Conservation (phyloP, 2,888 invertebrate genomes). For the Malacosoma neustria region DNA sequence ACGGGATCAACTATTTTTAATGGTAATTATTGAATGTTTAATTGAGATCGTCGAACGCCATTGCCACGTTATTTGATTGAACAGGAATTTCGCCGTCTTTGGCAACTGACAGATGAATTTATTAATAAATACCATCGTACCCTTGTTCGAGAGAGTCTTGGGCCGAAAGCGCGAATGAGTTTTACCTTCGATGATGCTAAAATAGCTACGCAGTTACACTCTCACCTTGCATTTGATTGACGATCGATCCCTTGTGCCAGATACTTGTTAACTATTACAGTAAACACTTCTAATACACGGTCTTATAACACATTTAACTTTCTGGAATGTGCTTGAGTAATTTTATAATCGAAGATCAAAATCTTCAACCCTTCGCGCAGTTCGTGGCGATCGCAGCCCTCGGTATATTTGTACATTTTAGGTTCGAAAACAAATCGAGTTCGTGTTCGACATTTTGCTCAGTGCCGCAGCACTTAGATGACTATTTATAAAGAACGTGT, state of each 20-base stretch:
- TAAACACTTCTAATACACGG: conserved; percentile 42
- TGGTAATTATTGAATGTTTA: conserved; percentile 6
- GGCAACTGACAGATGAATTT: conserved; percentile 59
- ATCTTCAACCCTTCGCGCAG: conserved; percentile 32
- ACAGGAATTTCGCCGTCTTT: conserved; percentile 38
- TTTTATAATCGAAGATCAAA: conserved; percentile 26
- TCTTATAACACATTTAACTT: conserved; percentile 30
- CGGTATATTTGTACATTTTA: conserved; percentile 55
- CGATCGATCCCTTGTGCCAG: conserved; percentile 74
- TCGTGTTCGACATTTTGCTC: conserved; percentile 72
- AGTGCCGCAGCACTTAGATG: conserved; percentile 55
- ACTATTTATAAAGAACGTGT: conserved; percentile 73
- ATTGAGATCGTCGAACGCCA: conserved; percentile 25
- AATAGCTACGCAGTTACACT: conserved; percentile 68
- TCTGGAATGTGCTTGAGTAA: conserved; percentile 30
- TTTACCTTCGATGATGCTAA: conserved; percentile 73
- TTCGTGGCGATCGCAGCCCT: conserved; percentile 28
- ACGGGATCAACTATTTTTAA: no score
- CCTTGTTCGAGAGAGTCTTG: conserved; percentile 67
- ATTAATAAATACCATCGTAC: conserved; percentile 66
- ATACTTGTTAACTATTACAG: conserved; percentile 60
- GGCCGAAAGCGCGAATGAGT: conserved; percentile 70
- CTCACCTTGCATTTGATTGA: conserved; percentile 75
- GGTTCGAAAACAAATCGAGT: conserved; percentile 63
- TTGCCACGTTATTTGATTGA: conserved; percentile 34